A percentile compares a stretch with the other conserved stretches of the same genome.
phyloP scores from a whole-genome alignment of 23 tunicate species.

The Diplosoma virens region DNA sequence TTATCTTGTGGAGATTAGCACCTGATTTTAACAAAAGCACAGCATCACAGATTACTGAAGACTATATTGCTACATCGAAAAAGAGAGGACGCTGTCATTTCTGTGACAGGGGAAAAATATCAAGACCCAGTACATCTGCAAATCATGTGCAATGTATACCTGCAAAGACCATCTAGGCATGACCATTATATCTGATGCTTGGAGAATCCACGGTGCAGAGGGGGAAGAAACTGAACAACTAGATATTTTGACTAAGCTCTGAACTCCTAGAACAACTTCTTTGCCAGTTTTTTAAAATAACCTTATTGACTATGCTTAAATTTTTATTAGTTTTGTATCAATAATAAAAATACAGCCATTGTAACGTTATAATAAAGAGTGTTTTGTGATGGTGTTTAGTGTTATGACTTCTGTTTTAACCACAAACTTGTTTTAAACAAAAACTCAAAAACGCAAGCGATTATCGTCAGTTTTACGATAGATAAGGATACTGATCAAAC shows the following conservation, averaged over 20 bases:
- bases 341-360: background rate
- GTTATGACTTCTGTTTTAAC: too few species aligned
- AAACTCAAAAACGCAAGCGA: too few species aligned
- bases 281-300: background rate
- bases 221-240: constrained; percentile 13
- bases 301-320: background rate
- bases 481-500: too few species aligned
- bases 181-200: background rate
- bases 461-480: too few species aligned
- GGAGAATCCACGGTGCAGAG: constrained; percentile 5
- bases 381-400: background rate
- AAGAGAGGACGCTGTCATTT: constrained; percentile 3
- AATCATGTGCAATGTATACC: background rate
- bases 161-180: background rate
- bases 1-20: background rate
- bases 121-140: background rate
- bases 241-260: background rate
- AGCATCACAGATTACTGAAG: background rate
- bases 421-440: too few species aligned
- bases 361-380: background rate
- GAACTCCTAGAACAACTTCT: background rate
- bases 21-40: too few species aligned
- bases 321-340: background rate
- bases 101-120: background rate
- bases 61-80: background rate